A percentile compares a stretch with the other conserved stretches of the same genome.
Conservation (phyloP, 30 jellyfish, hydroid and myxozoan species). For the Aurelia aurita complex sp. Pacific region DNA sequence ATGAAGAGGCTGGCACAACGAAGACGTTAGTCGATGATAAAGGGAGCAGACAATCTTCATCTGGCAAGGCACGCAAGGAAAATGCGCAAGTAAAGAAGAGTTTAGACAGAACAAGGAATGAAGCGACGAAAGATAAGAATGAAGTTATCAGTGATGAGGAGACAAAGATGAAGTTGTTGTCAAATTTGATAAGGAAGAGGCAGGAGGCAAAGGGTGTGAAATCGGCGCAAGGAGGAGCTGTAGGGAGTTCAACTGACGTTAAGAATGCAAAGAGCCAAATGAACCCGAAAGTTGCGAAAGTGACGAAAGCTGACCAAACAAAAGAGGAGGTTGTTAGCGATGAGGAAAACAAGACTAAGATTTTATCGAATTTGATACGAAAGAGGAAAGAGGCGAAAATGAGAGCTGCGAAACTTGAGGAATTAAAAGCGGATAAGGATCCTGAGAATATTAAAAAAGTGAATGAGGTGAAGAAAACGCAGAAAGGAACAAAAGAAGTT, state of each 20-base stretch:
- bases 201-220: slow-evolving; percentile 3
- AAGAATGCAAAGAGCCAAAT: too few relatives aligned
- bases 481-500: slow-evolving; percentile 7
- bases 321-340: slow-evolving; percentile 27
- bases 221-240: too few relatives aligned
- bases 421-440: too few relatives aligned
- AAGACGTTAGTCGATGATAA: too few relatives aligned
- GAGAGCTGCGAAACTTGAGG: too few relatives aligned
- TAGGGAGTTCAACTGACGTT: too few relatives aligned
- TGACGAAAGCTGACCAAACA: too few relatives aligned
- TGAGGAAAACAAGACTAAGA: slow-evolving; percentile 35
- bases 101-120: background rate
- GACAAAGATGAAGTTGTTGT: slow-evolving; percentile 17
- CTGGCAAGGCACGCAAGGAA: too few relatives aligned
- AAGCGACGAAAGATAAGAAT: background rate
- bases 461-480: background rate
- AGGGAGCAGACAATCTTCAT: too few relatives aligned
- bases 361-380: slow-evolving; percentile 28
- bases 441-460: background rate
- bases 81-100: background rate
- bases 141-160: slow-evolving; percentile 40
- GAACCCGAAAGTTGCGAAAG: too few relatives aligned
- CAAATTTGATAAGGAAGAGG: slow-evolving; percentile 40
- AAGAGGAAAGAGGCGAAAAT: slow-evolving; percentile 38
- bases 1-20: too few relatives aligned